Evolutionary conservation across 2,888 invertebrate species (phyloP).

Genomic region (Agrilus biguttatus): DNA sequence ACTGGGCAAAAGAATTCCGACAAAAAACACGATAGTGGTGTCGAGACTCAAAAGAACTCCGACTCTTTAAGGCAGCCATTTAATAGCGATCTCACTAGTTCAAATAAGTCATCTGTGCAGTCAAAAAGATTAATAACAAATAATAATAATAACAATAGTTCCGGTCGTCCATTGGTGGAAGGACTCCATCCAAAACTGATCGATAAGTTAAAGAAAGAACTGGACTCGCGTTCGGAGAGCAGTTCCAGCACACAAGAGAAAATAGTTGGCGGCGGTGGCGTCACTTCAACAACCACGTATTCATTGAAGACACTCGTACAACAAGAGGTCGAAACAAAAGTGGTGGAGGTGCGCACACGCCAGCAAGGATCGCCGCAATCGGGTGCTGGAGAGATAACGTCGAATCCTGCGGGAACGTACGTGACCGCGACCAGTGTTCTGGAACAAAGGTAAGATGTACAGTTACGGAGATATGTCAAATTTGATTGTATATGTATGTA

Average conservation of each 20-base stretch:
- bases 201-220: slow-evolving; percentile 17
- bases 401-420: slow-evolving; percentile 26
- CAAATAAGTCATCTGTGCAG: slow-evolving; percentile 2
- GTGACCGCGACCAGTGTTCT: slow-evolving; percentile 22
- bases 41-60: slow-evolving; percentile 3
- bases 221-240: slow-evolving; percentile 23
- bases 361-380: slow-evolving; percentile 19
- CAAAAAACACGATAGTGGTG: slow-evolving; percentile 8
- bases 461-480: no score
- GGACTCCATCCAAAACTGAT: slow-evolving; percentile 11
- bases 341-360: not conserved
- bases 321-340: not conserved
- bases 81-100: slow-evolving; percentile 4
- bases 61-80: slow-evolving; percentile 3
- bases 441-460: slow-evolving; percentile 20
- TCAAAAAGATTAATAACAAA: slow-evolving; percentile 2
- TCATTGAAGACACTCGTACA: not conserved
- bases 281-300: not conserved
- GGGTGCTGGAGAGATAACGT: slow-evolving; percentile 21
- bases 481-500: no score
- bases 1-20: slow-evolving; percentile 6
- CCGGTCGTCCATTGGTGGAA: slow-evolving; percentile 15
- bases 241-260: slow-evolving; percentile 14
- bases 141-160: slow-evolving; percentile 12
- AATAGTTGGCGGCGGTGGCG: not conserved